phyloP scores from a whole-genome alignment of 92 coral and sea anemone genomes.

The Anthopleura xanthogrammica region DNA sequence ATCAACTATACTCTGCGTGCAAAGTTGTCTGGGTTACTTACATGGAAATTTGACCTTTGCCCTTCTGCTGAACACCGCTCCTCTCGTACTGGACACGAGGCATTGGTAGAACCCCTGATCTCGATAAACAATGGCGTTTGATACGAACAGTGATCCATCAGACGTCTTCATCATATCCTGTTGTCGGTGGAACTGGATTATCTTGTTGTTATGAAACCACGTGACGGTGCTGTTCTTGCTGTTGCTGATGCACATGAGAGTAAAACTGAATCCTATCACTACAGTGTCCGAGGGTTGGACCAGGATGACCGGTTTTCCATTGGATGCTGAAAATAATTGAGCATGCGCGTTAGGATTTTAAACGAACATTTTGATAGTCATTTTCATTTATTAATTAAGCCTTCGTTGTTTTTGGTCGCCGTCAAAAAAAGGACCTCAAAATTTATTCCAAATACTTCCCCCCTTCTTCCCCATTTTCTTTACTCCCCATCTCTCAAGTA shows the following conservation, averaged over 20 bases:
- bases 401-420: background rate
- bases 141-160: constrained; percentile 74
- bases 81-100: constrained; percentile 52
- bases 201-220: constrained; percentile 62
- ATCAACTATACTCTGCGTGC: too few relatives aligned
- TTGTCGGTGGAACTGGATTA: constrained; percentile 32
- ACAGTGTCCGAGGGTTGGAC: constrained; percentile 64
- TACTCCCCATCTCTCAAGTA: too few relatives aligned
- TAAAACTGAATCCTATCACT: constrained; percentile 55
- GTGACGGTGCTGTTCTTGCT: constrained; percentile 46
- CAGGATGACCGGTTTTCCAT: constrained; percentile 52
- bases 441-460: background rate
- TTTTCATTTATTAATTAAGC: background rate
- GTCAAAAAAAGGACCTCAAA: background rate
- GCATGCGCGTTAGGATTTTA: background rate
- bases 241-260: constrained; percentile 65
- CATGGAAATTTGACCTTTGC: constrained; percentile 76
- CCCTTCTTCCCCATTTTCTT: too few relatives aligned
- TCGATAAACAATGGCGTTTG: constrained; percentile 53
- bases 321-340: constrained; percentile 43
- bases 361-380: background rate
- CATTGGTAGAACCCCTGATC: constrained; percentile 76
- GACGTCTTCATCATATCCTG: constrained; percentile 50
- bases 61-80: constrained; percentile 55
- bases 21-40: constrained; percentile 33